Conservation (phyloP, 2,888 invertebrate species). For the Volucella inanis region DNA sequence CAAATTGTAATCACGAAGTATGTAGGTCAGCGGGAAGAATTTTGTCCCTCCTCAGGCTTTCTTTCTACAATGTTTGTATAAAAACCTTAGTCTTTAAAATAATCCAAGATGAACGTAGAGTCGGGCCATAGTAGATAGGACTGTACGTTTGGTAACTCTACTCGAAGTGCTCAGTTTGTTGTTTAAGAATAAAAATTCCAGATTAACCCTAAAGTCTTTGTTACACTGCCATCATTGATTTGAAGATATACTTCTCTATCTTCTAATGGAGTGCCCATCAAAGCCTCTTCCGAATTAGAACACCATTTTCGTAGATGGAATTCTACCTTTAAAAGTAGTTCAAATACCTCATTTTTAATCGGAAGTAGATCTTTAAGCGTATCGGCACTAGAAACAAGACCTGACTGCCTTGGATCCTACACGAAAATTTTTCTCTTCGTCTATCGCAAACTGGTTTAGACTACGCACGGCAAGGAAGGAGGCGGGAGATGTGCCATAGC, state of each 20-base stretch:
- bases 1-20: neutral
- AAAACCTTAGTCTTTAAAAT: neutral
- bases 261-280: too few species aligned
- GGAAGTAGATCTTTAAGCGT: too few species aligned
- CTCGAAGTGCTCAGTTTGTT: neutral
- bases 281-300: too few species aligned
- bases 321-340: too few species aligned
- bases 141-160: constrained; percentile 3
- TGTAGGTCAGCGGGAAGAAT: neutral
- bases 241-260: too few species aligned
- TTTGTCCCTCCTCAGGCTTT: constrained; percentile 1
- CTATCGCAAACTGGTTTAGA: neutral
- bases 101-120: neutral
- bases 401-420: neutral
- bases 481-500: neutral
- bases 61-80: neutral
- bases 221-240: too few species aligned
- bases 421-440: neutral
- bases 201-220: too few species aligned
- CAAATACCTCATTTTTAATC: too few species aligned
- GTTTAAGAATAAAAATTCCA: neutral
- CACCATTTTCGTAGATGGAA: too few species aligned
- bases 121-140: neutral
- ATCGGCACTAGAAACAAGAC: neutral
- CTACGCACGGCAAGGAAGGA: neutral